Percentiles rank a stretch among this genome's conserved stretches.
These are phyloP conservation scores for Drosophila silvestris DNA, from an alignment of 2,888 invertebrate species.

Conservation along the genomic window DNA sequence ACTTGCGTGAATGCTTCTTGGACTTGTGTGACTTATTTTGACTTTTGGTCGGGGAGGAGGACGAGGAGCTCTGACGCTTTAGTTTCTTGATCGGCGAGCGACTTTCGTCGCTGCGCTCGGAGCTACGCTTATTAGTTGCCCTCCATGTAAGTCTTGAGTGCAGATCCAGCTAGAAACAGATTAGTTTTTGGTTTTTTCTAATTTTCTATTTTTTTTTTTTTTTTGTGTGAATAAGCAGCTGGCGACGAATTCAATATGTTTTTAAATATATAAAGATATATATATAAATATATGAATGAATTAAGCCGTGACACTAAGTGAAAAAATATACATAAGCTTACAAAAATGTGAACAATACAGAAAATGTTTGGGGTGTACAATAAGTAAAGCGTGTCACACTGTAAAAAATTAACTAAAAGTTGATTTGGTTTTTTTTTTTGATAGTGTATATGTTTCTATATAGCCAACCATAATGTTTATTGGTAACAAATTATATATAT, in stretches of 20 bases:
- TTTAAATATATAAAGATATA: constrained; percentile 4
- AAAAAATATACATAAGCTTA: constrained; percentile 30
- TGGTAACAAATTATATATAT: constrained; percentile 31
- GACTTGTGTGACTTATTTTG: constrained; percentile 63
- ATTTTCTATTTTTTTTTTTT: constrained; percentile 18
- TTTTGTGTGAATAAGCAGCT: constrained; percentile 12
- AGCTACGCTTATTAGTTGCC: constrained; percentile 76
- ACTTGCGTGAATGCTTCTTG: constrained; percentile 72
- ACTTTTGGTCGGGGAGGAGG: constrained; percentile 8
- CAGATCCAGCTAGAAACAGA: constrained; percentile 78
- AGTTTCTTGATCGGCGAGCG: constrained; percentile 64
- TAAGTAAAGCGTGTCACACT: constrained; percentile 49
- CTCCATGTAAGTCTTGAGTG: constrained; percentile 72
- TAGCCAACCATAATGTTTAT: constrained; percentile 16
- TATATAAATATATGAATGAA: constrained; percentile 12
- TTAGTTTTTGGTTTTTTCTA: constrained; percentile 47
- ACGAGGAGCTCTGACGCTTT: constrained; percentile 56
- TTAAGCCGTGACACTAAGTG: constrained; percentile 29
- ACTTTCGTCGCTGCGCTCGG: constrained; percentile 51
- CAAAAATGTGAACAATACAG: constrained; percentile 19
- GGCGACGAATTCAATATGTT: constrained; percentile 6
- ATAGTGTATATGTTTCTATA: constrained; percentile 16
- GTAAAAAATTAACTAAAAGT: constrained; percentile 13
- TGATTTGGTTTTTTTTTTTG: neutral
- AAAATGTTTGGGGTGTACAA: constrained; percentile 15